Evolutionary conservation across 1,140 invertebrate species (phyloP).

Genomic region (Drosophila carrolli): DNA sequence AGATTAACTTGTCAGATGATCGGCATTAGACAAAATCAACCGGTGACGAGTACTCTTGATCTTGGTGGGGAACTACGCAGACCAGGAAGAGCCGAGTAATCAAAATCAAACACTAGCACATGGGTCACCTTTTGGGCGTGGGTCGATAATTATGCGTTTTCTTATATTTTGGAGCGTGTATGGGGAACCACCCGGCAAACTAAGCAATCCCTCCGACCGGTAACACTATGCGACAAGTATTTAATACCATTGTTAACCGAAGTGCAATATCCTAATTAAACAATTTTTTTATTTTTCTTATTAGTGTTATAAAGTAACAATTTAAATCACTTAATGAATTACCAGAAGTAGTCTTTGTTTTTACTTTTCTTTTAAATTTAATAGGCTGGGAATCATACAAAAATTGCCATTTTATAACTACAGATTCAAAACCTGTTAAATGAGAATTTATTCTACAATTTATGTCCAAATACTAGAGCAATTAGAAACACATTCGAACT

Average conservation of each 20-base stretch:
- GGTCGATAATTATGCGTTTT: constrained; percentile 41
- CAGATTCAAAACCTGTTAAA: too few relatives aligned
- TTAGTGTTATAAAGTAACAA: too few relatives aligned
- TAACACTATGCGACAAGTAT: constrained; percentile 2
- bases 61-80: constrained; percentile 45
- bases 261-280: background rate
- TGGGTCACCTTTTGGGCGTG: constrained; percentile 23
- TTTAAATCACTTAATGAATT: too few relatives aligned
- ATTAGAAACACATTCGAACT: too few relatives aligned
- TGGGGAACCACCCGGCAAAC: constrained; percentile 58
- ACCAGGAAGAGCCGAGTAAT: constrained; percentile 35
- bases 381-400: too few relatives aligned
- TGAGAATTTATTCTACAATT: too few relatives aligned
- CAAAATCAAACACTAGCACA: background rate
- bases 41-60: constrained; percentile 19
- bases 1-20: constrained; percentile 72
- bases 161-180: constrained; percentile 13
- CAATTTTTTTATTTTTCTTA: too few relatives aligned
- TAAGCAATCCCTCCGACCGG: constrained; percentile 9
- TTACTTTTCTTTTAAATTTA: too few relatives aligned
- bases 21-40: constrained; percentile 40
- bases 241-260: background rate
- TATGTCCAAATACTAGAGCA: too few relatives aligned
- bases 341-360: too few relatives aligned
- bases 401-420: too few relatives aligned